A percentile compares a stretch with the other conserved stretches of the same genome.
Evolutionary conservation across 2,113 vertebrate genomes (phyloP).

Genomic region (Clarias magur): DNA sequence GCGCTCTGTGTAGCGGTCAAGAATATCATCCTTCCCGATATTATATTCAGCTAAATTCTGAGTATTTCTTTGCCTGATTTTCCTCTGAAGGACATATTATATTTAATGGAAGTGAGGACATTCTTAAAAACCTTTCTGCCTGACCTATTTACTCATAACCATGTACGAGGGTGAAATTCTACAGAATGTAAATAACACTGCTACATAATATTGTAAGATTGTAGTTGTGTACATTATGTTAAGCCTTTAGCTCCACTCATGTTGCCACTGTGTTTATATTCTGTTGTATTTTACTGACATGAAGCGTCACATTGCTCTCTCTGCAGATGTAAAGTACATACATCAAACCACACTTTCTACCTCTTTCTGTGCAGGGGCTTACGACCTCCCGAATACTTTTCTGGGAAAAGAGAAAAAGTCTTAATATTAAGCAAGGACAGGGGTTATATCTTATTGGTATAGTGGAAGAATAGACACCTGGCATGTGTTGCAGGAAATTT

Average conservation of each 20-base stretch:
- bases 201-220: neutral
- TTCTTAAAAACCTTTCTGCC: neutral
- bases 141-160: neutral
- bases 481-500: slow-evolving; percentile 13
- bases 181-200: neutral
- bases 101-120: slow-evolving; percentile 4
- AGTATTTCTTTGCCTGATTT: neutral
- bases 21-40: neutral
- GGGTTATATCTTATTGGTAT: neutral
- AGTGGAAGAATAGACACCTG: slow-evolving; percentile 26
- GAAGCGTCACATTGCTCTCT: slow-evolving; percentile 18
- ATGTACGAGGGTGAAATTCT: neutral
- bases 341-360: slow-evolving; percentile 69
- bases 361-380: slow-evolving; percentile 71
- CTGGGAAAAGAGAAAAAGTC: slow-evolving; percentile 17
- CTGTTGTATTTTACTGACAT: neutral
- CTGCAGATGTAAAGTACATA: slow-evolving; percentile 14
- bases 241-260: neutral
- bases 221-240: slow-evolving; percentile 4
- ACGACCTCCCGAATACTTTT: slow-evolving; percentile 50
- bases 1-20: neutral
- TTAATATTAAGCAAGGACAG: neutral
- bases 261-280: slow-evolving; percentile 5
- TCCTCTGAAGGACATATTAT: neutral
- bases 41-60: neutral